These are phyloP conservation scores for Aphidoletes aphidimyza DNA, from an alignment of 2,888 invertebrate species.

Conservation along the genomic window DNA sequence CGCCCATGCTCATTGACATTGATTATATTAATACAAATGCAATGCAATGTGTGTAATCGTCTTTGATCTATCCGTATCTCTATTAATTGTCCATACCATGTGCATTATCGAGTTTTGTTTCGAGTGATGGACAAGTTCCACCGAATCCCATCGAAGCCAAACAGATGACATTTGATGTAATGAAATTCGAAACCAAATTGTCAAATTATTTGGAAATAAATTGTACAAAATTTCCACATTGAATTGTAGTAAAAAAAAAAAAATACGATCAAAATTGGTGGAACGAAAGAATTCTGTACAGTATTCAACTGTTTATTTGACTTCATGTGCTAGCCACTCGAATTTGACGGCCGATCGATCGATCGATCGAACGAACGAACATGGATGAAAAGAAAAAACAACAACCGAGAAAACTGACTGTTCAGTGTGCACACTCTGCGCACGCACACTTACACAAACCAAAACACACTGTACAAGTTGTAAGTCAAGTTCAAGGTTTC, in stretches of 20 bases:
- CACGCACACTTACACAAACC: neutral
- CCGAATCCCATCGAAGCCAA: no score
- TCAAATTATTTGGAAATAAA: no score
- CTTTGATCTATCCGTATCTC: neutral
- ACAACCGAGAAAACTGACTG: neutral
- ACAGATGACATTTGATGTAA: no score
- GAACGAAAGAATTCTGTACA: neutral
- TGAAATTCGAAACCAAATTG: no score
- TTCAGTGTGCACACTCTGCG: neutral
- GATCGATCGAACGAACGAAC: neutral
- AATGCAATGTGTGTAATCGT: neutral
- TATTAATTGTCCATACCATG: no score
- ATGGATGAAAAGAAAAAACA: neutral
- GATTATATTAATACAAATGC: neutral
- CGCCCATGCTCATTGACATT: neutral
- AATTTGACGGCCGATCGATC: no score
- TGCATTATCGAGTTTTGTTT: no score
- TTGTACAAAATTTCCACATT: no score
- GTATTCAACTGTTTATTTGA: neutral
- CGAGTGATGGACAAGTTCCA: no score
- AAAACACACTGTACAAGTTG: constrained; percentile 53
- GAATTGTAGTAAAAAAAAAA: no score
- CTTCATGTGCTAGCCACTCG: neutral
- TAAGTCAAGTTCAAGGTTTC: constrained; percentile 55
- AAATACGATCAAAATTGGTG: neutral